A percentile compares a stretch with the other conserved stretches of the same genome.
Evolutionary conservation across 2,113 vertebrate species (phyloP).

Genomic region (Symphodus melops): DNA sequence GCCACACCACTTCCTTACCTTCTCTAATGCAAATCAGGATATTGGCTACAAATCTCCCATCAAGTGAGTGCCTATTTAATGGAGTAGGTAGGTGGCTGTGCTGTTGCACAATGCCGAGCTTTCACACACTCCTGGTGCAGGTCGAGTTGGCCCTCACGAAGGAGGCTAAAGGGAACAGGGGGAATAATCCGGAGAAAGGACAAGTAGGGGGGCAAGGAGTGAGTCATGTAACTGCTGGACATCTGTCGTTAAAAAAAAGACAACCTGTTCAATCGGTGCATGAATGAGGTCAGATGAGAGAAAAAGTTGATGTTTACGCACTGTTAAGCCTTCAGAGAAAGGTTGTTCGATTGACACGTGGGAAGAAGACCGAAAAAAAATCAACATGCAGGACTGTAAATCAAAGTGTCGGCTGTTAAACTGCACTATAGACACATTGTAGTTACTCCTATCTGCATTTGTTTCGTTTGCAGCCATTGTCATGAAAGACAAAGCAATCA

Average conservation of each 20-base stretch:
- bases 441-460: slow-evolving; percentile 42
- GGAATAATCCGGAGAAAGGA: slow-evolving; percentile 46
- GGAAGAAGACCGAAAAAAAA: slow-evolving; percentile 45
- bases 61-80: slow-evolving; percentile 79
- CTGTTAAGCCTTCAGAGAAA: slow-evolving; percentile 47
- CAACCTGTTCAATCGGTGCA: slow-evolving; percentile 42
- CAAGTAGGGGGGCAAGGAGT: slow-evolving; percentile 29
- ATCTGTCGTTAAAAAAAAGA: slow-evolving; percentile 54
- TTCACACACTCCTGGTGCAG: slow-evolving; percentile 41
- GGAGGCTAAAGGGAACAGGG: slow-evolving; percentile 31
- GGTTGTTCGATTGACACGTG: slow-evolving; percentile 36
- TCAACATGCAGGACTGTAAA: slow-evolving; percentile 49
- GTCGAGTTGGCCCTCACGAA: slow-evolving; percentile 48
- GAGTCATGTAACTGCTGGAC: slow-evolving; percentile 69
- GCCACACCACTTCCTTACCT: slow-evolving; percentile 75
- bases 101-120: slow-evolving; percentile 33
- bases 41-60: slow-evolving; percentile 80
- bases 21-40: slow-evolving; percentile 81
- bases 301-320: slow-evolving; percentile 48
- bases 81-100: slow-evolving; percentile 62
- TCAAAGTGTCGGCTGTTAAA: slow-evolving; percentile 50
- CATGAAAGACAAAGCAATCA: slow-evolving; percentile 66
- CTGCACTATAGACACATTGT: slow-evolving; percentile 29
- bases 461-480: slow-evolving; percentile 53
- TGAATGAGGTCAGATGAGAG: slow-evolving; percentile 70